Percentiles rank a stretch among this genome's conserved stretches.
Conservation (phyloP, 2,113 vertebrate genomes). For the Planiliza haematocheilus region DNA sequence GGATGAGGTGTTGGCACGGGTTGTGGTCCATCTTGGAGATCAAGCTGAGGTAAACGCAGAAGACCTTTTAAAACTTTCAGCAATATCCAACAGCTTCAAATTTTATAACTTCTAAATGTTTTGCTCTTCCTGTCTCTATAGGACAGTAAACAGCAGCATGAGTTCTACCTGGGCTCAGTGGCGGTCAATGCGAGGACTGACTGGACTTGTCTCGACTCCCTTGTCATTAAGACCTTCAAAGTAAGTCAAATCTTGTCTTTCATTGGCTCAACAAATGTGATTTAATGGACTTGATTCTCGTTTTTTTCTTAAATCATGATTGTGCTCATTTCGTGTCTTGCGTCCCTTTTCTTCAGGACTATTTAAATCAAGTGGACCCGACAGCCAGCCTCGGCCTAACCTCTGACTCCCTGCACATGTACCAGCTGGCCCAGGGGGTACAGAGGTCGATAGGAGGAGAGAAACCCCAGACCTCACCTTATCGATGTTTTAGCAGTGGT, state of each 20-base stretch:
- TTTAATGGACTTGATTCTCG: no score
- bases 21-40: slow-evolving; percentile 87
- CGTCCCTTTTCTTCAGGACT: slow-evolving; percentile 82
- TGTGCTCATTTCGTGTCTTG: neutral
- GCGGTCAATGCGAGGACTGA: slow-evolving; percentile 86
- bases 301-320: accelerated
- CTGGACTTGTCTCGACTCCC: slow-evolving; percentile 92
- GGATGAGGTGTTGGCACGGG: slow-evolving; percentile 85
- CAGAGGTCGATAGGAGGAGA: slow-evolving; percentile 86
- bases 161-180: slow-evolving; percentile 91
- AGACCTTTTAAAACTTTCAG: neutral
- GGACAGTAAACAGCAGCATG: slow-evolving; percentile 92
- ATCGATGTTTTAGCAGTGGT: slow-evolving; percentile 83
- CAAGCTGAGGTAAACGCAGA: slow-evolving; percentile 87
- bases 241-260: slow-evolving; percentile 72
- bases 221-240: slow-evolving; percentile 90
- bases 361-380: slow-evolving; percentile 92
- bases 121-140: slow-evolving; percentile 49
- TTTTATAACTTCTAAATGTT: neutral
- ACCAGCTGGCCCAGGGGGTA: slow-evolving; percentile 89
- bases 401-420: slow-evolving; percentile 89
- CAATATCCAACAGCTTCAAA: neutral
- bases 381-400: slow-evolving; percentile 91
- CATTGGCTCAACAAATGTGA: neutral
- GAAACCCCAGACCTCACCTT: slow-evolving; percentile 84